Evolutionary conservation across 1,140 invertebrate species (phyloP).

Genomic region (Aricia agestis): DNA sequence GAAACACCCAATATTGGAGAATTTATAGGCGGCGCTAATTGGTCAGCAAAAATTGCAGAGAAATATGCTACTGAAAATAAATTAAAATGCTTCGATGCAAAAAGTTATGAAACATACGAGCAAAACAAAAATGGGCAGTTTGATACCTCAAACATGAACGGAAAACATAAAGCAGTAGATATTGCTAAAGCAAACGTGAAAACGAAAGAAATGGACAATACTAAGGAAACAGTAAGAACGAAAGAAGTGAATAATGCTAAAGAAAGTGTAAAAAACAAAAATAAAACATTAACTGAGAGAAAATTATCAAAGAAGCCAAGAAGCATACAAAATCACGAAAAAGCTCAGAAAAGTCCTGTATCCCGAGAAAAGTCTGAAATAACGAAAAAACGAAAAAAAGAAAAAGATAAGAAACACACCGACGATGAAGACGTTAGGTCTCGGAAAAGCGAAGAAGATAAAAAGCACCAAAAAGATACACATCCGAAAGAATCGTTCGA

Average conservation of each 20-base stretch:
- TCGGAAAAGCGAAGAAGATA: constrained; percentile 25
- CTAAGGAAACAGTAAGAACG: constrained; percentile 10
- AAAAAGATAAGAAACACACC: constrained; percentile 15
- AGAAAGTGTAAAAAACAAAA: constrained; percentile 9
- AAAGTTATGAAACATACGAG: neutral
- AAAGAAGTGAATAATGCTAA: constrained; percentile 19
- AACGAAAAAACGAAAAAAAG: too few relatives aligned
- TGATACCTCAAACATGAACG: too few relatives aligned
- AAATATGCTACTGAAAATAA: constrained; percentile 2
- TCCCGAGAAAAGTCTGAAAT: too few relatives aligned
- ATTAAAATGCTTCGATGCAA: neutral
- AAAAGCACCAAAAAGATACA: constrained; percentile 22
- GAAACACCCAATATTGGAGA: neutral
- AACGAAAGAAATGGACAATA: constrained; percentile 23
- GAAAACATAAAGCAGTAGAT: neutral
- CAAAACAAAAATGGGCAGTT: neutral
- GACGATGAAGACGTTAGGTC: neutral
- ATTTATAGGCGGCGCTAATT: neutral
- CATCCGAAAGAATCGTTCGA: neutral
- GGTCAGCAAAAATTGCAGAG: neutral
- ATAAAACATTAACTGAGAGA: neutral
- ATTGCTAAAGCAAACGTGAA: neutral
- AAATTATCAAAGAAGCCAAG: constrained; percentile 20
- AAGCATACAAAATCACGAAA: constrained; percentile 17
- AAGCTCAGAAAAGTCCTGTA: too few relatives aligned